A percentile compares a stretch with the other conserved stretches of the same genome.
phyloP scores from a whole-genome alignment of 2,113 vertebrate genomes.

The Lates calcarifer region DNA sequence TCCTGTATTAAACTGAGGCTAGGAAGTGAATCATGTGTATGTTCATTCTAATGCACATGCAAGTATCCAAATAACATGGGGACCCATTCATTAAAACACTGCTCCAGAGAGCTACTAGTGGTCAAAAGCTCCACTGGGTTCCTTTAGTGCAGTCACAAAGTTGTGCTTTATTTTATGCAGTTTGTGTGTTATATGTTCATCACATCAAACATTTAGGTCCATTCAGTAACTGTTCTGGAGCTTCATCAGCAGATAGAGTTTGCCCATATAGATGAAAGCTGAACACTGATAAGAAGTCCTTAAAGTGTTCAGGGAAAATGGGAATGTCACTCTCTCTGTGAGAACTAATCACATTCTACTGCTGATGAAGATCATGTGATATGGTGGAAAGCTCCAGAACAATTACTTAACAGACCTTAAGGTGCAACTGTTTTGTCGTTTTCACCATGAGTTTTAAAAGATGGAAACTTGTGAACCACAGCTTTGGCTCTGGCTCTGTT shows the following conservation, averaged over 20 bases:
- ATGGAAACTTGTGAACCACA: not conserved
- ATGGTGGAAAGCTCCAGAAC: not conserved
- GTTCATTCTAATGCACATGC: not conserved
- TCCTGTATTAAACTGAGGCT: too few relatives aligned
- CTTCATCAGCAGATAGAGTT: not conserved
- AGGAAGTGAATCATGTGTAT: not conserved
- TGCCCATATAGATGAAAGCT: not conserved
- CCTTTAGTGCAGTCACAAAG: too few relatives aligned
- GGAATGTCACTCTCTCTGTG: not conserved
- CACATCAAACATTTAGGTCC: not conserved
- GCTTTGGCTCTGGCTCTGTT: not conserved
- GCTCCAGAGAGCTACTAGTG: not conserved
- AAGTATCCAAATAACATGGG: not conserved
- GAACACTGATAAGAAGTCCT: not conserved
- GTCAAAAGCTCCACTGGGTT: not conserved
- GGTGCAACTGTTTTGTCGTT: not conserved
- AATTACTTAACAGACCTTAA: not conserved
- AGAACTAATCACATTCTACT: not conserved
- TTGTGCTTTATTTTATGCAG: too few relatives aligned
- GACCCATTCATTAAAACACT: not conserved
- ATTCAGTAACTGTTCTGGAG: not conserved
- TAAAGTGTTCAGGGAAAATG: conserved; percentile 5
- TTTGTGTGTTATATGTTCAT: not conserved
- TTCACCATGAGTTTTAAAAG: not conserved
- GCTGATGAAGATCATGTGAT: not conserved